phyloP scores from a whole-genome alignment of 2,888 invertebrate genomes.

The Chorisops tibialis region DNA sequence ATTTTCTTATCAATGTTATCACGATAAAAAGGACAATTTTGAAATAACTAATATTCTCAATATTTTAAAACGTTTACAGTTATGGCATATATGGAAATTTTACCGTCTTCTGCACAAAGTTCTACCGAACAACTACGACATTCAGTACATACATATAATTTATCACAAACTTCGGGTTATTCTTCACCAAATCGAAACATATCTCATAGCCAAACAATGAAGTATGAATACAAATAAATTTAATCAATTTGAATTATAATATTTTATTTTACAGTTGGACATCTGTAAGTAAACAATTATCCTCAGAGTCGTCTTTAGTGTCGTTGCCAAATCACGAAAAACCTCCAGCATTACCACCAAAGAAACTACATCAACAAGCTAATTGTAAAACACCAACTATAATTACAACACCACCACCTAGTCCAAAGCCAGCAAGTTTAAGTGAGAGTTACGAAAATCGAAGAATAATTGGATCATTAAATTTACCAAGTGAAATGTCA shows the following conservation, averaged over 20 bases:
- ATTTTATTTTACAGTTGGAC: conserved; percentile 31
- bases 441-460: conserved; percentile 30
- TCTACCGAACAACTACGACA: conserved; percentile 78
- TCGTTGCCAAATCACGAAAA: conserved; percentile 43
- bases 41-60: no score
- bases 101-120: conserved; percentile 73
- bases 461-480: conserved; percentile 39
- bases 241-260: not conserved
- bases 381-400: conserved; percentile 51
- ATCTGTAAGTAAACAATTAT: conserved; percentile 32
- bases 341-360: conserved; percentile 63
- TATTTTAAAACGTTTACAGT: conserved; percentile 58
- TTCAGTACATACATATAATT: conserved; percentile 79
- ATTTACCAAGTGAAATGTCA: conserved; percentile 51
- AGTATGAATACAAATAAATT: conserved; percentile 42
- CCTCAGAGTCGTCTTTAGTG: conserved; percentile 32
- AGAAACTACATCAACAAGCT: conserved; percentile 56
- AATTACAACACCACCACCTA: conserved; percentile 54
- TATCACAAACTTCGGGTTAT: conserved; percentile 46
- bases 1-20: no score
- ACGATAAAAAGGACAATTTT: no score
- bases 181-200: conserved; percentile 47
- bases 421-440: conserved; percentile 44
- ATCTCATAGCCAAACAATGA: conserved; percentile 52
- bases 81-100: conserved; percentile 96